A percentile compares a stretch with the other conserved stretches of the same genome.
Evolutionary conservation across 2,113 vertebrate species (phyloP).

Genomic region (Lynx canadensis): DNA sequence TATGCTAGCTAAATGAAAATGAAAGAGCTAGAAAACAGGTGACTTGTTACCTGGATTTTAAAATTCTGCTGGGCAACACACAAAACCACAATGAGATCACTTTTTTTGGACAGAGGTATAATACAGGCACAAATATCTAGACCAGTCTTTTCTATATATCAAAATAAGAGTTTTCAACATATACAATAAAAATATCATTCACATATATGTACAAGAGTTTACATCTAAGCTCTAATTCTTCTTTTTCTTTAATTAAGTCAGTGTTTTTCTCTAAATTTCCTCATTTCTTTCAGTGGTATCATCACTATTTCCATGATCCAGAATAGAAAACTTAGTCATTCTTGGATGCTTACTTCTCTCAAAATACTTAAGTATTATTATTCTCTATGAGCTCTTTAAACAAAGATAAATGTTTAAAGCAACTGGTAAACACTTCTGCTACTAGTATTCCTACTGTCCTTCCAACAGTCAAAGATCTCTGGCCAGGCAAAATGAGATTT

Average conservation of each 20-base stretch:
- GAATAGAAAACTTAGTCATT: slow-evolving; percentile 31
- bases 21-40: slow-evolving; percentile 11
- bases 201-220: not conserved
- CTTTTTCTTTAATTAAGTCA: slow-evolving; percentile 33
- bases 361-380: slow-evolving; percentile 37
- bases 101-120: not conserved
- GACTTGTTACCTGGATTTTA: not conserved
- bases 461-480: slow-evolving; percentile 4
- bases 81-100: not conserved
- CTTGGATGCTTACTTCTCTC: not conserved
- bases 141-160: not conserved
- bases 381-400: not conserved
- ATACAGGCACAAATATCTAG: not conserved
- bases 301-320: slow-evolving; percentile 5
- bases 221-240: not conserved
- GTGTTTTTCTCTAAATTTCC: slow-evolving; percentile 19
- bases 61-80: not conserved
- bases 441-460: not conserved
- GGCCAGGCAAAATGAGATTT: not conserved
- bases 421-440: not conserved
- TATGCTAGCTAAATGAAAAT: slow-evolving; percentile 23
- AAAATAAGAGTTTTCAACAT: slow-evolving; percentile 18
- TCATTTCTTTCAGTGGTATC: slow-evolving; percentile 9
- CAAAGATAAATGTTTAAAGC: slow-evolving; percentile 38
- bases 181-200: slow-evolving; percentile 32